These are phyloP conservation scores for Pseudolaguvia tuberculata DNA, from an alignment of 2,113 vertebrate genomes.

Conservation along the genomic window DNA sequence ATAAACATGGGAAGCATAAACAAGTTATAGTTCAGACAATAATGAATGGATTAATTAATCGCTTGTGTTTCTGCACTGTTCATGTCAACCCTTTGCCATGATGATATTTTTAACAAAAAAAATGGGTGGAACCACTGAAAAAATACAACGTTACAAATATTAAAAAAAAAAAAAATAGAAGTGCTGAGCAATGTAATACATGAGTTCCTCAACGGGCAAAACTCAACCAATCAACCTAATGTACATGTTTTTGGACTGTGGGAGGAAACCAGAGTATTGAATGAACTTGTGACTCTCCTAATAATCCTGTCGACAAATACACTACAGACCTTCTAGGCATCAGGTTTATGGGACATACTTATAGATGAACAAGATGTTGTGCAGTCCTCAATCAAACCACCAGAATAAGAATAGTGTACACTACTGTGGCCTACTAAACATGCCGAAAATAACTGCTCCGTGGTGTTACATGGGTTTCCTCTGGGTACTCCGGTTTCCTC, in stretches of 20 bases:
- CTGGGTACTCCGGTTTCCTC: too few species aligned
- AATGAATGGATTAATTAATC: not conserved
- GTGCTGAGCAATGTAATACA: constrained; percentile 4
- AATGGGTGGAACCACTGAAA: not conserved
- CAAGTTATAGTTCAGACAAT: not conserved
- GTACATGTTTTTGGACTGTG: too few species aligned
- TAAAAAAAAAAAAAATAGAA: not conserved
- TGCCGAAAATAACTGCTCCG: not conserved
- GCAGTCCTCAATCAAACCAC: not conserved
- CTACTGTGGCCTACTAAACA: not conserved
- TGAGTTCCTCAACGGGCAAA: not conserved
- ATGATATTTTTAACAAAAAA: not conserved
- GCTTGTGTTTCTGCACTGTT: too few species aligned
- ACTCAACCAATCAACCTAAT: too few species aligned
- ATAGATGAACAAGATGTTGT: not conserved
- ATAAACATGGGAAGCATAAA: not conserved
- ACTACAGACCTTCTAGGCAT: not conserved
- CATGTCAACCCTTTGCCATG: not conserved
- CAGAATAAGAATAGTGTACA: not conserved
- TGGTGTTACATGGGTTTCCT: too few species aligned
- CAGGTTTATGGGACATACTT: not conserved
- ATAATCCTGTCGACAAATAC: not conserved
- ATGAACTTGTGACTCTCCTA: not conserved
- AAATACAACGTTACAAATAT: not conserved
- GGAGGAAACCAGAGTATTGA: too few species aligned